Percentiles rank a stretch among this genome's conserved stretches.
phyloP scores from a whole-genome alignment of 37 sponge, comb jelly and placozoan genomes.

The Aplysina aerophoba region DNA sequence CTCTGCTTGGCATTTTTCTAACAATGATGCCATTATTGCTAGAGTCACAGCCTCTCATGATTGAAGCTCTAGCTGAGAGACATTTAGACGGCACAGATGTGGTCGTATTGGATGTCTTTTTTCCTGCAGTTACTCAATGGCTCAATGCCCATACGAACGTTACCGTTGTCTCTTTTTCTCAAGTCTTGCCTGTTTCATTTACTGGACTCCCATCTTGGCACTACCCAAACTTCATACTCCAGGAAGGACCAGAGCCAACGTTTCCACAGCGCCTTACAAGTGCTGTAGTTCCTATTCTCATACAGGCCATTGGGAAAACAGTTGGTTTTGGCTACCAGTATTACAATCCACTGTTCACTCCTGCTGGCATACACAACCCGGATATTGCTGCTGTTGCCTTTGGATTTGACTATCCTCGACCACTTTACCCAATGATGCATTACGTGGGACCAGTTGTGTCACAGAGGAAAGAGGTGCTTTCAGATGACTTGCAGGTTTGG shows the following conservation, averaged over 20 bases:
- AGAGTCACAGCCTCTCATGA: not conserved
- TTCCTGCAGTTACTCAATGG: not conserved
- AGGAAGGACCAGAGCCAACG: too few species aligned
- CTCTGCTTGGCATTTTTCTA: not conserved
- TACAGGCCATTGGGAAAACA: not conserved
- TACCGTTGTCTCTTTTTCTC: not conserved
- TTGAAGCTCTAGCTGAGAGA: not conserved
- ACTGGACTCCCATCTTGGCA: slow-evolving; percentile 1
- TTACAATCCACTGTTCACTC: not conserved
- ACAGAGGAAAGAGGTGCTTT: not conserved
- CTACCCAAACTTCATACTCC: not conserved
- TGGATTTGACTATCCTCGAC: slow-evolving; percentile 36
- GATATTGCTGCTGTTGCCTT: not conserved
- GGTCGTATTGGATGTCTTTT: not conserved
- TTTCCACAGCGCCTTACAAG: not conserved
- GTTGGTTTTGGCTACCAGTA: not conserved
- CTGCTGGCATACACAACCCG: not conserved
- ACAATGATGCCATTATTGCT: not conserved
- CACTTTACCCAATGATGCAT: slow-evolving; percentile 14
- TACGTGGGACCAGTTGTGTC: slow-evolving; percentile 34
- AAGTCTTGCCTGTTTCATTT: not conserved
- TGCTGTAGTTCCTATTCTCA: not conserved
- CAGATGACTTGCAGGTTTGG: slow-evolving; percentile 14
- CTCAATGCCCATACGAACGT: not conserved
- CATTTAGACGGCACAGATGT: not conserved